Evolutionary conservation across 2,888 invertebrate species (phyloP), one percentile per base, ranked within the genome.

Genomic region (Drosophila ezoana): DNA sequence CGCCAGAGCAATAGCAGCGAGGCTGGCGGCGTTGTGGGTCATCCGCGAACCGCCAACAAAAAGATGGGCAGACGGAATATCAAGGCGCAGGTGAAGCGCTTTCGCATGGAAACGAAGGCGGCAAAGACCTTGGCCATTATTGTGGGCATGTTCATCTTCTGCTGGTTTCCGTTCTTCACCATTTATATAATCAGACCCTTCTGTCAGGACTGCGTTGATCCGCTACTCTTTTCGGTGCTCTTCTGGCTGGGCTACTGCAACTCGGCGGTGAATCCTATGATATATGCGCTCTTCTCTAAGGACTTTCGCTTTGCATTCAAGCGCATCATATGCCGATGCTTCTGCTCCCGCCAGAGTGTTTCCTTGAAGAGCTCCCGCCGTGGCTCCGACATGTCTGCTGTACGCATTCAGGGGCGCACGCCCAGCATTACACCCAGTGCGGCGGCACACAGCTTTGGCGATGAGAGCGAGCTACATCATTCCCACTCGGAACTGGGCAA

Each of bases 221-320:
- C 95, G 0, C 93, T 97, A 62, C 94, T 98, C 60, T 98, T 98
- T 93, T 97, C 97, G 11, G 95, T 98, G 32, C 95, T 98, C 18
- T 98, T 99, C 93, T 99, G 99, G 98, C 94, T 99, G 72, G 99
- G 99, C 1, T 99, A 99, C 93, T 98, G 98, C 93, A 99, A 99
- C 92, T 98, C 98, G 1, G 98, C 98, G 4, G 96, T 98, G 79
- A 99, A 98, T 92, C 98, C 98, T 0, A 95, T 97, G 91, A 98
- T 98, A 75, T 98, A 98, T 92, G 98, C 98, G 5, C 94, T 98
- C 65, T 98, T 98, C 93, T 98, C 98, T 52, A 97, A 97, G 92
- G 98, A 98, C 93, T 98, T 98, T 93, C 95, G 98, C 68, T 97
- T 96, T 90, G 98, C 98, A 23, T 98, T 98, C 93, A 97, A 97